Base-by-base conservation (phyloP, 2,797 vertebrate genomes). In the Rhodeus uyekii region DNA sequence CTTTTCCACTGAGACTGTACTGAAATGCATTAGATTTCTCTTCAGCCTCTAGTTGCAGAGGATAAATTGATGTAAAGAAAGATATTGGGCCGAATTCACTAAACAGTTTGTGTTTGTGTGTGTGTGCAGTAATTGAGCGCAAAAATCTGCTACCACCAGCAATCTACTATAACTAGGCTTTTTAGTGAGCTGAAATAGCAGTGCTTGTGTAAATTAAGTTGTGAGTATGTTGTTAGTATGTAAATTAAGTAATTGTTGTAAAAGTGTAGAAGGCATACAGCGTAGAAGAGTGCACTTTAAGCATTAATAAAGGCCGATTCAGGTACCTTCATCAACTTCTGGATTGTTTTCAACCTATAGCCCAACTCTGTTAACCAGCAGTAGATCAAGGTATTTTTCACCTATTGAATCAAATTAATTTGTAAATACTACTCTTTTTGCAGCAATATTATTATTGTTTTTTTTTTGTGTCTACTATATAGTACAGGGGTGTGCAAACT, bases 21-120 rank as follows among this genome's bases (percentile, higher is more conserved):
- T 58, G 48, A 64, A 75, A 69, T 67, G 27, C 19, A 39, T 58
- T 76, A 71, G 75, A 76, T n/a, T 60, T 84, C 29, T 63, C 36
- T 73, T 80, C 18, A 55, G 9, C 24, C 6, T 29, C 9, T 75
- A 42, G 34, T 18, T 74, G 44, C 34, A 68, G 46, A 68, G 36
- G 76, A 19, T 50, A 78, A n/a, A 36, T 38, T 78, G 48, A 68
- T 27, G 2, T 16, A 38, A 67, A 38, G 46, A 39, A 53, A 53
- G 48, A 55, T 74, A 13, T 22, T 55, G 8, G 48, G 72, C 13
- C 19, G n/a, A 39, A 74, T 58, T 58, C 48, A 53, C 32, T 38
- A 16, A 74, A 55, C 50, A 16, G 29, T 55, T 58, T 48, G 44
- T 18, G 44, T 46, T 13, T 46, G 44, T 19, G 13, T 27, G 27